phyloP scores from a whole-genome alignment of 2,797 vertebrate genomes.

The Thalassophryne amazonica region DNA sequence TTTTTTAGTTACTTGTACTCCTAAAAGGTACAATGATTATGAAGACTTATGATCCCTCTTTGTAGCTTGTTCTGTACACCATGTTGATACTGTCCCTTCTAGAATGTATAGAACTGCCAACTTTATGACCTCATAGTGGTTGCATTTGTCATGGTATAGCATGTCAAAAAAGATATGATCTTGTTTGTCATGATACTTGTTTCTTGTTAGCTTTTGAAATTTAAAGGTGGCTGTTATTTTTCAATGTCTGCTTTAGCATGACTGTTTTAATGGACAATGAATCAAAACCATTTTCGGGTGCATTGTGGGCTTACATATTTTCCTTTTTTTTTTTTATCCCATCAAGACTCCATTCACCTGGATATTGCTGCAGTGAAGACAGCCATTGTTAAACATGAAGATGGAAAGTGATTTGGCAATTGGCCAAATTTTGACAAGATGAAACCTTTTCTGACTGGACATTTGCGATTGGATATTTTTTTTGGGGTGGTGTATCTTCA shows the following conservation, averaged over 20 bases:
- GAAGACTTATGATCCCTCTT: not conserved
- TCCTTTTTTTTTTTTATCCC: slow-evolving; percentile 87
- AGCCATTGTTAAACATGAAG: slow-evolving; percentile 89
- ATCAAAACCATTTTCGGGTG: slow-evolving; percentile 46
- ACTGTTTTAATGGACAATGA: slow-evolving; percentile 35
- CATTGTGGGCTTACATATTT: slow-evolving; percentile 85
- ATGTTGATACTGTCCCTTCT: not conserved
- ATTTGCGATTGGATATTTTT: slow-evolving; percentile 44
- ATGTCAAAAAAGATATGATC: no score
- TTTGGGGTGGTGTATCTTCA: no score
- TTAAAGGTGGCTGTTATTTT: slow-evolving; percentile 41
- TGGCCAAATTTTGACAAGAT: slow-evolving; percentile 65
- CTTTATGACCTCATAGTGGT: not conserved
- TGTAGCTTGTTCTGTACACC: not conserved
- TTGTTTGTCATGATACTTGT: no score
- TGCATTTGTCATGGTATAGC: no score
- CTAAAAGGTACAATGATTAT: not conserved
- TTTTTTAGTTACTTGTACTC: not conserved
- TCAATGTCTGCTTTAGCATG: slow-evolving; percentile 12
- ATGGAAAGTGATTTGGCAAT: slow-evolving; percentile 78
- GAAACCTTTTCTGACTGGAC: slow-evolving; percentile 44
- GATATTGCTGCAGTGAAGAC: slow-evolving; percentile 86
- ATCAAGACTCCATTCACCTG: slow-evolving; percentile 91
- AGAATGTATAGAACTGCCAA: not conserved
- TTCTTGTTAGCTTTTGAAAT: slow-evolving; percentile 25